phyloP scores from a whole-genome alignment of 2,888 invertebrate genomes.

The Phorcus lineatus region DNA sequence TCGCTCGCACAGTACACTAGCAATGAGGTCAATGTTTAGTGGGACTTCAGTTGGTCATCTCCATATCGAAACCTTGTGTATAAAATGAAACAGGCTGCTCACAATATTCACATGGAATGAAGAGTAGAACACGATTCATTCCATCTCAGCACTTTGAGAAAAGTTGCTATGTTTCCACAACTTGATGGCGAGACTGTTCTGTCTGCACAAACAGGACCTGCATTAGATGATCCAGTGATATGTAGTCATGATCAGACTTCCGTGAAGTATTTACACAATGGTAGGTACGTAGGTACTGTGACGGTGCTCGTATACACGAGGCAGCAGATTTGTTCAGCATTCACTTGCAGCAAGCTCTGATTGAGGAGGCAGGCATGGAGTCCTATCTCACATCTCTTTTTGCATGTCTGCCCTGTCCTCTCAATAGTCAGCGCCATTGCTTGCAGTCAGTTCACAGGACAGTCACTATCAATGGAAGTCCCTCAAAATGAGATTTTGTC shows the following conservation, averaged over 20 bases:
- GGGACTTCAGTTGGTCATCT: conserved; percentile 14
- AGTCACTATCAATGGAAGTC: conserved; percentile 19
- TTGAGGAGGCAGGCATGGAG: background rate
- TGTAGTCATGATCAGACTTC: conserved; percentile 15
- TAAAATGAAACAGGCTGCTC: too few species aligned
- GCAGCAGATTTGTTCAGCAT: conserved; percentile 17
- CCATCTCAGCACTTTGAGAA: too few species aligned
- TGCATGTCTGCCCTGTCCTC: background rate
- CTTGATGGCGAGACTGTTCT: too few species aligned
- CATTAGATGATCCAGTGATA: background rate
- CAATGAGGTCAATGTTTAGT: background rate
- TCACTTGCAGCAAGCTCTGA: background rate
- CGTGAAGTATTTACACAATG: conserved; percentile 21
- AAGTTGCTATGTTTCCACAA: too few species aligned
- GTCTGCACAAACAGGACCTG: too few species aligned
- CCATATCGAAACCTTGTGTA: background rate
- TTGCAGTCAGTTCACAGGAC: background rate
- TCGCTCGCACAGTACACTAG: background rate
- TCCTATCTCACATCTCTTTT: background rate
- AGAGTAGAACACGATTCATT: too few species aligned
- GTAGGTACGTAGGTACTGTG: background rate
- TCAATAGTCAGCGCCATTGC: background rate
- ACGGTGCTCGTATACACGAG: background rate
- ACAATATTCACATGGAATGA: too few species aligned
- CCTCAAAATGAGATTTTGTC: conserved; percentile 19